These are phyloP conservation scores for Pandemis cinnamomeana DNA, from an alignment of 2,888 invertebrate genomes.

Conservation along the genomic window DNA sequence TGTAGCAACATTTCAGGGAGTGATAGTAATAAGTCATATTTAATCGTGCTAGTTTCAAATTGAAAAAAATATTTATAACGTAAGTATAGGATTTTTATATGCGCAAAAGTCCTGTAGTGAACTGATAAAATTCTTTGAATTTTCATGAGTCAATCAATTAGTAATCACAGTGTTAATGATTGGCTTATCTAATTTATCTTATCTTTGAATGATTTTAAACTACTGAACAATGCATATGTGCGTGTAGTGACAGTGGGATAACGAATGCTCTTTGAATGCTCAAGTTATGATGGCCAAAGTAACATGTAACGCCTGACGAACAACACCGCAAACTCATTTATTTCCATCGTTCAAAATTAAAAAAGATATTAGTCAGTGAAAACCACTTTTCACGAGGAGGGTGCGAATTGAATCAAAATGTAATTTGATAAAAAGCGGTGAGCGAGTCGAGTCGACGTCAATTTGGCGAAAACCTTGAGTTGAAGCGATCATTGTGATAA, in stretches of 20 bases:
- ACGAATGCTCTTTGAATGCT: constrained; percentile 9
- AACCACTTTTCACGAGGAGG: constrained; percentile 50
- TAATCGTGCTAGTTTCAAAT: too few relatives aligned
- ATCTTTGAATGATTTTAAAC: constrained; percentile 7
- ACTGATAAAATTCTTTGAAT: neutral
- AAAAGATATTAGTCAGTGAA: constrained; percentile 60
- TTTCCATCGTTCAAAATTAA: constrained; percentile 56
- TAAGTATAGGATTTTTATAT: neutral
- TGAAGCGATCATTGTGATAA: constrained; percentile 49
- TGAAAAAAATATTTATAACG: too few relatives aligned
- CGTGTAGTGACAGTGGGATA: constrained; percentile 6
- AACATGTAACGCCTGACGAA: constrained; percentile 6
- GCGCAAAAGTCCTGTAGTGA: neutral
- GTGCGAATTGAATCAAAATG: constrained; percentile 56
- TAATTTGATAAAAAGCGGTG: constrained; percentile 61
- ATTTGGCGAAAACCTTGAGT: constrained; percentile 55
- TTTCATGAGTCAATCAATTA: neutral
- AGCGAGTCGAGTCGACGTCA: constrained; percentile 52
- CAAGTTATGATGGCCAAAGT: constrained; percentile 5
- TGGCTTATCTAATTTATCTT: neutral
- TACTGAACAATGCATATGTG: neutral
- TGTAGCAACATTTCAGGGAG: too few relatives aligned
- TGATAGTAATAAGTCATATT: too few relatives aligned
- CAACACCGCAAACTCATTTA: constrained; percentile 50
- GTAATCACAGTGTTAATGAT: neutral